Evolutionary conservation across 2,113 vertebrate genomes (phyloP).

Genomic region (Canis aureus): DNA sequence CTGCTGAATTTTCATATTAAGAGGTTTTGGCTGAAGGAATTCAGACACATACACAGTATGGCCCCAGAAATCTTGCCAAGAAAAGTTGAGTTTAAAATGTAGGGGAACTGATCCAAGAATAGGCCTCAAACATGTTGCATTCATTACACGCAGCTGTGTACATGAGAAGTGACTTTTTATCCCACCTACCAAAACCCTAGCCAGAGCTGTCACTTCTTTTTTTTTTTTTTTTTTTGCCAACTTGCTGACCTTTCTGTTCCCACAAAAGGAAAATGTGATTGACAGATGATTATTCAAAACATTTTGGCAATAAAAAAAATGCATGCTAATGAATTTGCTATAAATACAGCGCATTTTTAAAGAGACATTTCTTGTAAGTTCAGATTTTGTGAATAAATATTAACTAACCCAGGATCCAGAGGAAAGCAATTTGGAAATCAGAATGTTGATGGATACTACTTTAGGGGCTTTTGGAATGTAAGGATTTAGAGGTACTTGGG

Average conservation of each 20-base stretch:
- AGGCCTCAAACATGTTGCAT: constrained; percentile 85
- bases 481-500: neutral
- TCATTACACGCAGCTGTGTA: constrained; percentile 87
- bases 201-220: constrained; percentile 74
- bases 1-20: constrained; percentile 82
- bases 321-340: constrained; percentile 65
- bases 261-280: constrained; percentile 81
- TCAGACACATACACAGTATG: constrained; percentile 80
- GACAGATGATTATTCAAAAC: constrained; percentile 76
- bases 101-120: constrained; percentile 85
- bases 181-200: constrained; percentile 77
- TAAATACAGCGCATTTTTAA: constrained; percentile 59
- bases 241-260: constrained; percentile 83
- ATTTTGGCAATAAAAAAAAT: constrained; percentile 72
- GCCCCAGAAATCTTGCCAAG: constrained; percentile 85
- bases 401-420: constrained; percentile 34
- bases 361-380: constrained; percentile 19
- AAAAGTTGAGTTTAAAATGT: constrained; percentile 84
- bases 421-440: constrained; percentile 18
- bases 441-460: neutral
- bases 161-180: constrained; percentile 81
- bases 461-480: neutral
- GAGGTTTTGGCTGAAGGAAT: constrained; percentile 83
- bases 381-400: constrained; percentile 57
- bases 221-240: constrained; percentile 74